Evolutionary conservation across 2,888 invertebrate species (phyloP).

Genomic region (Thera britannica): DNA sequence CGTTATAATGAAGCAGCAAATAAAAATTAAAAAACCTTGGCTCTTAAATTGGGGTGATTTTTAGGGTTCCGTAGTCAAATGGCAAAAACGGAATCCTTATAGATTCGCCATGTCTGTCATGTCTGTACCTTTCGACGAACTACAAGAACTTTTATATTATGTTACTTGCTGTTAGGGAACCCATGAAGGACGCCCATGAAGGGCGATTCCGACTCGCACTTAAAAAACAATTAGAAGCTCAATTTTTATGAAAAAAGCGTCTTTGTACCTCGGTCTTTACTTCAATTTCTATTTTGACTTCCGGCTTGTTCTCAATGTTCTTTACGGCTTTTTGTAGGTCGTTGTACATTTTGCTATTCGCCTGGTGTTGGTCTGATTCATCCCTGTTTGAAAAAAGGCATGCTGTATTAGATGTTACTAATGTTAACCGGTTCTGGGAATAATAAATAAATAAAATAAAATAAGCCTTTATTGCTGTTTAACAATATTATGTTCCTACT

Average conservation of each 20-base stretch:
- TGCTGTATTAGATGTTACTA: neutral
- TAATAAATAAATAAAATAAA: too few relatives aligned
- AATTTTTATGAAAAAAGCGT: slow-evolving; percentile 25
- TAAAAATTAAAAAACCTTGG: neutral
- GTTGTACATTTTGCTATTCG: slow-evolving; percentile 69
- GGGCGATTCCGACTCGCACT: too few relatives aligned
- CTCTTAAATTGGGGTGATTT: neutral
- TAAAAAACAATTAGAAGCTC: too few relatives aligned
- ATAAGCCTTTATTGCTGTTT: too few relatives aligned
- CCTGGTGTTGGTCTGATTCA: slow-evolving; percentile 63
- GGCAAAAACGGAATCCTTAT: too few relatives aligned
- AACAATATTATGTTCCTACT: too few relatives aligned
- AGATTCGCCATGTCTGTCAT: too few relatives aligned
- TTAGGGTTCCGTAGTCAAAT: too few relatives aligned
- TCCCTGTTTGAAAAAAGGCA: slow-evolving; percentile 52
- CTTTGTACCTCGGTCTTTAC: slow-evolving; percentile 59
- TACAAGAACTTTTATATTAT: too few relatives aligned
- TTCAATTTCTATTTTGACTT: slow-evolving; percentile 64
- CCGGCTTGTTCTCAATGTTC: slow-evolving; percentile 67
- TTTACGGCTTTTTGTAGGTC: slow-evolving; percentile 74
- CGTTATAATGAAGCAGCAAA: neutral
- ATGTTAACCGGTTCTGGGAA: neutral
- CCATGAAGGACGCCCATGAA: too few relatives aligned
- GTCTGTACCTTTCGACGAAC: too few relatives aligned
- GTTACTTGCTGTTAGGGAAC: too few relatives aligned